Base-by-base conservation (phyloP, 2,797 vertebrate genomes). In the Carapus acus region DNA sequence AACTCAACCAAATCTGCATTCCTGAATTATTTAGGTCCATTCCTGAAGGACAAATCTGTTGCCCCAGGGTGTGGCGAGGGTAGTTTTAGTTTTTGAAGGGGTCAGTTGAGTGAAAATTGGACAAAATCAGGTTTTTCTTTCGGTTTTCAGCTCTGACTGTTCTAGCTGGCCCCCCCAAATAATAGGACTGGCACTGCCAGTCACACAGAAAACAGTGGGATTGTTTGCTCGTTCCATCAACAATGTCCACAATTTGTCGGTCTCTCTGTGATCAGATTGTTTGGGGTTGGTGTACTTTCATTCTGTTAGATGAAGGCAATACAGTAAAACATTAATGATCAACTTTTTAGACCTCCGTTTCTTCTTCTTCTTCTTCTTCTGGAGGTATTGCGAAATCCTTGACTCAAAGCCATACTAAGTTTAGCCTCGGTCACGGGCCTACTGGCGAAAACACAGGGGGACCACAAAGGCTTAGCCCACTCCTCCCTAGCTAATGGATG, bases 251-350 rank as follows among this genome's bases (percentile, higher is more conserved):
- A 54, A 3, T 34, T 15, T 3, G 7, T 38, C 5, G 14, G 19
- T 18, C 36, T 15, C 15, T 20, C 39, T 55, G 2, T 22, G 14
- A 42, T 17, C 5, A 7, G 34, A 27, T 17, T 58, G 36, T 64
- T 60, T 52, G 59, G 58, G 24, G 33, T 59, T 42, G 34, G 24
- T 55, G 18, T 22, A 45, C n/a, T 40, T 44, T 11, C 13, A 2
- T 65, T 67, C 45, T 52, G 24, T 37, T 27, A 61, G 61, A 64
- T 62, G 67, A 67, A 73, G 50, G 45, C 12, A 2, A 40, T 54
- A 50, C 57, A 64, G 65, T 75, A 71, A 75, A 74, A 62, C 56
- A 79, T 82, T 73, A 78, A 79, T 78, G 63, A 71, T 77, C 71
- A 60, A 73, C 74, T 73, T 75, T 50, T 46, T 27, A 24, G 43